These are phyloP conservation scores for Enteromius paludinosus DNA, from an alignment of 2,797 vertebrate genomes.

Conservation along the genomic window DNA sequence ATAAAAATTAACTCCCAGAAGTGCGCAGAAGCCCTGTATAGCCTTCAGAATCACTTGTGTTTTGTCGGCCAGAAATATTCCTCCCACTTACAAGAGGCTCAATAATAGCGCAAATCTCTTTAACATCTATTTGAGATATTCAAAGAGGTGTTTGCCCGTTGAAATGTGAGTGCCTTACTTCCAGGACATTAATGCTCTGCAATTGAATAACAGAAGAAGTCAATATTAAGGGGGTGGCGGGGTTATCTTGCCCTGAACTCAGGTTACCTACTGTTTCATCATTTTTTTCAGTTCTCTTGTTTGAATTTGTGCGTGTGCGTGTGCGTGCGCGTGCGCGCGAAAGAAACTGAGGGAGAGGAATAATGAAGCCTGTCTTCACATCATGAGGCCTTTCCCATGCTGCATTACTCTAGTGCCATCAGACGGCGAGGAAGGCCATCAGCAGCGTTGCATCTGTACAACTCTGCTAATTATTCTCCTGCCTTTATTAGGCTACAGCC, in stretches of 20 bases:
- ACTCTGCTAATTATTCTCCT: conserved; percentile 36
- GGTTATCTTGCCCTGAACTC: conserved; percentile 37
- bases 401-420: conserved; percentile 45
- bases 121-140: conserved; percentile 27
- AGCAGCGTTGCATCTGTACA: not conserved
- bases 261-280: conserved; percentile 66
- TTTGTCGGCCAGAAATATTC: not conserved
- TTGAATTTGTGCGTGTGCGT: conserved; percentile 49
- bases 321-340: not conserved
- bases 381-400: conserved; percentile 5
- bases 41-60: not conserved
- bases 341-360: conserved; percentile 14
- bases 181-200: conserved; percentile 39
- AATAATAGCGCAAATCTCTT: conserved; percentile 32
- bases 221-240: conserved; percentile 50
- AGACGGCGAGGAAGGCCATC: not conserved
- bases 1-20: conserved; percentile 12
- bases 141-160: conserved; percentile 25
- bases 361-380: conserved; percentile 30
- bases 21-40: not conserved
- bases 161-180: conserved; percentile 28
- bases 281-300: conserved; percentile 57
- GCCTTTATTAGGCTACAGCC: conserved; percentile 34
- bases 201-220: conserved; percentile 46
- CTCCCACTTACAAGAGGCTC: conserved; percentile 1